phyloP scores from a whole-genome alignment of 2,888 invertebrate species.

The Taphrorychus bicolor region DNA sequence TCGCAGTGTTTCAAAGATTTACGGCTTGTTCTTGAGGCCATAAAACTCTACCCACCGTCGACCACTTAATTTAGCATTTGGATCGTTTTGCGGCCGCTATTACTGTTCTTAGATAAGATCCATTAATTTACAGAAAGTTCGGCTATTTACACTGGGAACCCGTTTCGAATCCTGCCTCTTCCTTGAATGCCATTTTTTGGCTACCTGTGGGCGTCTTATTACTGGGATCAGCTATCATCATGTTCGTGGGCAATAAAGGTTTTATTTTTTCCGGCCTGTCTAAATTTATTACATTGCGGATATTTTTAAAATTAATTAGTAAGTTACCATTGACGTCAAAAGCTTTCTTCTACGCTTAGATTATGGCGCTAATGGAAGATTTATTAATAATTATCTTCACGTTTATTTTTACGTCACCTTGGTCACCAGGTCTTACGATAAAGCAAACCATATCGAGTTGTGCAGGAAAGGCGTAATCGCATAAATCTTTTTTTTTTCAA shows the following conservation, averaged over 20 bases:
- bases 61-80: conserved; percentile 5
- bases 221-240: too few species aligned
- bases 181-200: background rate
- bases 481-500: too few species aligned
- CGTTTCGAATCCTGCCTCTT: background rate
- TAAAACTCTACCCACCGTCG: background rate
- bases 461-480: background rate
- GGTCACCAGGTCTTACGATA: background rate
- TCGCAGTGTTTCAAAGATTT: background rate
- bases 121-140: conserved; percentile 1
- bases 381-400: background rate
- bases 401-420: background rate
- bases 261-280: too few species aligned
- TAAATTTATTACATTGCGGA: background rate
- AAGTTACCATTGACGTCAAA: background rate
- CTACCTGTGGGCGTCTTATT: too few species aligned
- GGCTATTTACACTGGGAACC: background rate
- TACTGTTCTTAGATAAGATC: conserved; percentile 5
- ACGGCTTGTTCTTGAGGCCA: background rate
- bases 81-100: background rate
- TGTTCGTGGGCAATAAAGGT: too few species aligned
- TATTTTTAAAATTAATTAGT: background rate
- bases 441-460: background rate
- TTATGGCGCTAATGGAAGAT: too few species aligned
- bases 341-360: too few species aligned